Conservation (phyloP, 2,888 invertebrate genomes). For the Nephrotoma flavescens region DNA sequence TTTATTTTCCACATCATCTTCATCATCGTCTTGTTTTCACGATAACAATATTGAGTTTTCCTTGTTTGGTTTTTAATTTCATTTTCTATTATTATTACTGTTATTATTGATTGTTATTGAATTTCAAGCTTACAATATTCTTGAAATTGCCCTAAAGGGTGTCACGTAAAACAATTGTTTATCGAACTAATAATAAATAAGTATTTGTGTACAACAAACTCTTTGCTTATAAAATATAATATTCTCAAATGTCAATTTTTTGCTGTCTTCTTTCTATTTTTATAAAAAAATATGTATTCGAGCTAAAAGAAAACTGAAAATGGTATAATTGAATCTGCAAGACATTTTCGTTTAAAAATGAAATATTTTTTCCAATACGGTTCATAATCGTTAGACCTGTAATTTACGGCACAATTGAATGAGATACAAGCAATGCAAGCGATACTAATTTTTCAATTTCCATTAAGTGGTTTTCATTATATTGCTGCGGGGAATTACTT, state of each 20-base stretch:
- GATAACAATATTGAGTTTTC: not conserved
- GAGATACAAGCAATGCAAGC: not conserved
- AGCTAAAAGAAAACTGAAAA: not conserved
- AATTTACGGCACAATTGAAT: not conserved
- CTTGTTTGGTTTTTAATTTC: not conserved
- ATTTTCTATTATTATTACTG: not conserved
- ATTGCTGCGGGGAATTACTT: not conserved
- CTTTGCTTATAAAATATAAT: not conserved
- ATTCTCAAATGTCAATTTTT: not conserved
- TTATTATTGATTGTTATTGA: not conserved
- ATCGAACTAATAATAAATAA: not conserved
- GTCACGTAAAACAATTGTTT: not conserved
- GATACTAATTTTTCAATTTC: not conserved
- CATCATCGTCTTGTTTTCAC: not conserved
- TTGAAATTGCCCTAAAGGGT: not conserved
- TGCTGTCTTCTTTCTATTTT: not conserved
- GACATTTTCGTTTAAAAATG: not conserved
- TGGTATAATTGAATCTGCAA: not conserved
- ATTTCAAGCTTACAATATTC: not conserved
- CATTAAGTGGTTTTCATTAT: not conserved
- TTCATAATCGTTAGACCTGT: not conserved
- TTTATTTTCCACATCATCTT: not conserved
- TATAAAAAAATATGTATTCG: not conserved
- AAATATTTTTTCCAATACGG: not conserved
- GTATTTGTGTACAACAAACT: not conserved